Percentiles rank a stretch among this genome's conserved stretches.
These are phyloP conservation scores for Trinorchestia longiramus DNA, from an alignment of 1,140 invertebrate species.

Conservation along the genomic window DNA sequence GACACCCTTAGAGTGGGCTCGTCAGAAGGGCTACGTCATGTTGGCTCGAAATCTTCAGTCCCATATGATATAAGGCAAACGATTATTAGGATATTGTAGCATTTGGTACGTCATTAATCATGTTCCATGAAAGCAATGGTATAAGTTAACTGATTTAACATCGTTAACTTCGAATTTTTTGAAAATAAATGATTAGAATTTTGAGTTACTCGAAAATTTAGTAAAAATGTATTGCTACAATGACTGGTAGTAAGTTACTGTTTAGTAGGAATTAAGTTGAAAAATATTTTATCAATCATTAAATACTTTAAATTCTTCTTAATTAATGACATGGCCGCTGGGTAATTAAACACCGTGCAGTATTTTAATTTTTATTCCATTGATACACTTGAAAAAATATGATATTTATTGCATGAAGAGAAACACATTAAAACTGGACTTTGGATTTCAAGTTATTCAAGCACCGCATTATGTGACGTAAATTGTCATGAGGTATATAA, in stretches of 20 bases:
- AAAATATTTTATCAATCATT: background rate
- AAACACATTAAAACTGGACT: background rate
- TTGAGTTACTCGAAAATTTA: background rate
- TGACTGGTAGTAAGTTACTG: background rate
- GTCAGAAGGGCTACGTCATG: slow-evolving; percentile 58
- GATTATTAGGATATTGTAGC: background rate
- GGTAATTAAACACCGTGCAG: background rate
- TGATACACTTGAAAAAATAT: background rate
- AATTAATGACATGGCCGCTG: background rate
- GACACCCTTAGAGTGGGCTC: slow-evolving; percentile 62
- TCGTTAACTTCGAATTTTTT: background rate
- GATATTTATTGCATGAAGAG: background rate
- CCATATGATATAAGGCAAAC: background rate
- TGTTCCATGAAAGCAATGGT: background rate
- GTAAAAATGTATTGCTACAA: background rate
- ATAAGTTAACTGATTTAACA: background rate
- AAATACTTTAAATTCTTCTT: background rate
- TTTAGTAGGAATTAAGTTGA: background rate
- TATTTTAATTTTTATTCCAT: background rate
- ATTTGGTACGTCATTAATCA: background rate
- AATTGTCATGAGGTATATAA: background rate
- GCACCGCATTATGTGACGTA: background rate
- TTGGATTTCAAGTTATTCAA: background rate
- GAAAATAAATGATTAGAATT: background rate
- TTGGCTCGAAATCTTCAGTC: slow-evolving; percentile 51